Evolutionary conservation across 2,797 vertebrate genomes (phyloP).

Genomic region (Triplophysa bombifrons): DNA sequence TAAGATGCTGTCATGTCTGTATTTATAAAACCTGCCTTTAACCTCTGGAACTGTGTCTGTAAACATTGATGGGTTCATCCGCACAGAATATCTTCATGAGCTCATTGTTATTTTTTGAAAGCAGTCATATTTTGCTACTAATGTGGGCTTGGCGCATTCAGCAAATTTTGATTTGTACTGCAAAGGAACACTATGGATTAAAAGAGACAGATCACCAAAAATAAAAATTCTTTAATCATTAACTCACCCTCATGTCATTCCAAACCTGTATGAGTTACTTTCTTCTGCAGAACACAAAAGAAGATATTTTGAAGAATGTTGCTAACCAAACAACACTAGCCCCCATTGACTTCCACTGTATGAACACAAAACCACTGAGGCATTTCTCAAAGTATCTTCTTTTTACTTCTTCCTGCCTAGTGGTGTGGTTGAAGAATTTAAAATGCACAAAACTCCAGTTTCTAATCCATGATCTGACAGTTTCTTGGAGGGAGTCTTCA

Average conservation of each 20-base stretch:
- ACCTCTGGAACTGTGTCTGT: neutral
- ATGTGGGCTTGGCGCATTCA: neutral
- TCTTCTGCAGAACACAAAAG: no score
- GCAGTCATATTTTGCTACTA: neutral
- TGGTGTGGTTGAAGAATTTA: neutral
- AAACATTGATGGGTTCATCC: slow-evolving; percentile 1
- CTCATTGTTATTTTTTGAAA: slow-evolving; percentile 6
- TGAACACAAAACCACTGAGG: no score
- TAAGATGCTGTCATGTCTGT: neutral
- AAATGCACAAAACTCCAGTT: slow-evolving; percentile 4
- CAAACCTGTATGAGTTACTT: no score
- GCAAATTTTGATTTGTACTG: neutral
- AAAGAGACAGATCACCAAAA: no score
- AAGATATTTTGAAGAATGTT: no score
- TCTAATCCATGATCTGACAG: neutral
- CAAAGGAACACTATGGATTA: neutral
- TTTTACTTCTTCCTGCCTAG: neutral
- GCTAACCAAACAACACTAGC: no score
- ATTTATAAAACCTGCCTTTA: neutral
- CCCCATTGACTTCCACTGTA: no score
- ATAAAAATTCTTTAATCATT: no score
- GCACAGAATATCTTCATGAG: neutral
- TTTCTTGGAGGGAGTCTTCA: slow-evolving; percentile 16
- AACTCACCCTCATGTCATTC: no score
- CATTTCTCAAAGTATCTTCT: no score